These are phyloP conservation scores for Acheta domesticus DNA, from an alignment of 2,888 invertebrate genomes.

Conservation along the genomic window DNA sequence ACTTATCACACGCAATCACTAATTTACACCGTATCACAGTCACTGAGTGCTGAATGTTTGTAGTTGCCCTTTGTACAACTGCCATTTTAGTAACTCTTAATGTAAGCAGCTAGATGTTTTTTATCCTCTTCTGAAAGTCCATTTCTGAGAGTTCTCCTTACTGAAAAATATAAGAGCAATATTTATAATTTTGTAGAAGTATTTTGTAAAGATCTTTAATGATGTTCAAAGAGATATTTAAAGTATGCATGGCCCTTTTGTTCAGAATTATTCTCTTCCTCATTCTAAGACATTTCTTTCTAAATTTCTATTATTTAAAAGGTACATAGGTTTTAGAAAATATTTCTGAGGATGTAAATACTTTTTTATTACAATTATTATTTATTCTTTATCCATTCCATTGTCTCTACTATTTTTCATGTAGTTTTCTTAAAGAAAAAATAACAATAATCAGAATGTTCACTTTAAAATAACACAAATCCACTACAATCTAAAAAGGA, in stretches of 20 bases:
- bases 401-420: no score
- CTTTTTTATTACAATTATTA: no score
- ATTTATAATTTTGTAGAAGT: not conserved
- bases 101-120: constrained; percentile 70
- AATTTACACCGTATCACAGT: constrained; percentile 32
- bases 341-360: no score
- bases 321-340: no score
- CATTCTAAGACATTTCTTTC: not conserved
- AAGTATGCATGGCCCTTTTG: not conserved
- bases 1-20: not conserved
- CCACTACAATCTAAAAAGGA: no score
- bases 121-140: constrained; percentile 78
- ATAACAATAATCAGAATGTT: no score
- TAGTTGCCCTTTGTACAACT: constrained; percentile 40
- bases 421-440: no score
- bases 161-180: constrained; percentile 51
- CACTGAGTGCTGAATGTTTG: constrained; percentile 19
- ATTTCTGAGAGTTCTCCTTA: constrained; percentile 76
- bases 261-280: not conserved
- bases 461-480: no score
- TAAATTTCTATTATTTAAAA: no score
- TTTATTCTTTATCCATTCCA: no score
- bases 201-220: no score
- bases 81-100: constrained; percentile 60
- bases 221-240: no score